Percentiles rank a stretch among this genome's conserved stretches.
These are phyloP conservation scores for Trichonephila inaurata DNA, from an alignment of 1,140 invertebrate species.

Conservation along the genomic window DNA sequence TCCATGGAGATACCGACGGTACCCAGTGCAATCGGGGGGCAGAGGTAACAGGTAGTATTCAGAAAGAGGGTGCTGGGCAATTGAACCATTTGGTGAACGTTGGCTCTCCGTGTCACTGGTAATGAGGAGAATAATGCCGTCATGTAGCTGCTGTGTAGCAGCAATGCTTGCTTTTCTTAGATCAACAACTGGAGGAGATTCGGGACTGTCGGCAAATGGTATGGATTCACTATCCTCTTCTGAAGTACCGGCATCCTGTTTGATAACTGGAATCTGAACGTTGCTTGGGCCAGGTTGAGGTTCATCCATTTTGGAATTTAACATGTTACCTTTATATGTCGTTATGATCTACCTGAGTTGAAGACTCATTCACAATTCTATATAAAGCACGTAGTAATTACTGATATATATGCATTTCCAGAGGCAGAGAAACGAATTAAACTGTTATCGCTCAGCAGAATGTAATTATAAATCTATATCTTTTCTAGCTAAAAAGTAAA, in stretches of 20 bases:
- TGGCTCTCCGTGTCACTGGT: constrained; percentile 62
- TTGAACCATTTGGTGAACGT: constrained; percentile 58
- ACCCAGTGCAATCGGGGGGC: constrained; percentile 50
- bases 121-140: constrained; percentile 66
- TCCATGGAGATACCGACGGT: constrained; percentile 60
- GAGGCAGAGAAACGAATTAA: no score
- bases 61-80: constrained; percentile 53
- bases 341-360: neutral
- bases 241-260: constrained; percentile 6
- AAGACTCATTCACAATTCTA: neutral
- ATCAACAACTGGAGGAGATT: constrained; percentile 26
- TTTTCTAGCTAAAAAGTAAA: no score
- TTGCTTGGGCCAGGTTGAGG: constrained; percentile 60
- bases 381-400: neutral
- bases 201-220: constrained; percentile 55
- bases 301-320: constrained; percentile 46
- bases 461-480: no score
- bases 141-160: constrained; percentile 30
- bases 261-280: constrained; percentile 10
- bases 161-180: constrained; percentile 49
- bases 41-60: constrained; percentile 70
- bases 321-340: neutral
- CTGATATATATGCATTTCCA: neutral
- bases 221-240: constrained; percentile 64
- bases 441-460: no score